These are phyloP conservation scores for Acanthoscelides obtectus DNA, from an alignment of 2,888 invertebrate genomes.

Conservation along the genomic window DNA sequence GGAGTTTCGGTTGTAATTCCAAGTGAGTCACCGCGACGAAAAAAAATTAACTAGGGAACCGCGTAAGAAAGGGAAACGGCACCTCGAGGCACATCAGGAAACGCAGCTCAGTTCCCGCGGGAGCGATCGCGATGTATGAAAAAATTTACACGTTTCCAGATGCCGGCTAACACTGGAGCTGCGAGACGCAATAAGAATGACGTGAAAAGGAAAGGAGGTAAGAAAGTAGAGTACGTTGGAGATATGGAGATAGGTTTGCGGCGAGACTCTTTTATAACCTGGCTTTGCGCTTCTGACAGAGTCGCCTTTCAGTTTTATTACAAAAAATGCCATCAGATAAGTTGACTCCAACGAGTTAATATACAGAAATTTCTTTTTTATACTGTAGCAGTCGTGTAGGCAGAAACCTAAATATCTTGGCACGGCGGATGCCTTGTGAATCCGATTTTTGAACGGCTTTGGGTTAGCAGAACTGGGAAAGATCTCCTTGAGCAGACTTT, in stretches of 20 bases:
- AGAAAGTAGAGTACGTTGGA: neutral
- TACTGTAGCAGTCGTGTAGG: too few relatives aligned
- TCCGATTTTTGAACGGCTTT: too few relatives aligned
- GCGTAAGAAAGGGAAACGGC: neutral
- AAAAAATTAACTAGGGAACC: neutral
- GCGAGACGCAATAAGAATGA: neutral
- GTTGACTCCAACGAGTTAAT: too few relatives aligned
- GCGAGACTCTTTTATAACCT: neutral
- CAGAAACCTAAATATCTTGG: too few relatives aligned
- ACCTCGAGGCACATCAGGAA: neutral
- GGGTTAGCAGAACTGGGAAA: too few relatives aligned
- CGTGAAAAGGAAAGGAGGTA: neutral
- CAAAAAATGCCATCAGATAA: too few relatives aligned
- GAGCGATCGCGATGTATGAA: neutral
- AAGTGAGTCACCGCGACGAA: neutral
- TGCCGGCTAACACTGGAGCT: neutral
- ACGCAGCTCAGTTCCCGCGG: neutral
- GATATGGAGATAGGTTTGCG: neutral
- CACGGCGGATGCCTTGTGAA: too few relatives aligned
- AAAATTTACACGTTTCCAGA: neutral
- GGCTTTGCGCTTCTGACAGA: too few relatives aligned
- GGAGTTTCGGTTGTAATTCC: too few relatives aligned
- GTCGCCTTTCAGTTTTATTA: too few relatives aligned
- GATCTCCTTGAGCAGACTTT: too few relatives aligned
- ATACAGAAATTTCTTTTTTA: too few relatives aligned